phyloP scores from a whole-genome alignment of 1,140 invertebrate species.

The Caenorhabditis remanei region DNA sequence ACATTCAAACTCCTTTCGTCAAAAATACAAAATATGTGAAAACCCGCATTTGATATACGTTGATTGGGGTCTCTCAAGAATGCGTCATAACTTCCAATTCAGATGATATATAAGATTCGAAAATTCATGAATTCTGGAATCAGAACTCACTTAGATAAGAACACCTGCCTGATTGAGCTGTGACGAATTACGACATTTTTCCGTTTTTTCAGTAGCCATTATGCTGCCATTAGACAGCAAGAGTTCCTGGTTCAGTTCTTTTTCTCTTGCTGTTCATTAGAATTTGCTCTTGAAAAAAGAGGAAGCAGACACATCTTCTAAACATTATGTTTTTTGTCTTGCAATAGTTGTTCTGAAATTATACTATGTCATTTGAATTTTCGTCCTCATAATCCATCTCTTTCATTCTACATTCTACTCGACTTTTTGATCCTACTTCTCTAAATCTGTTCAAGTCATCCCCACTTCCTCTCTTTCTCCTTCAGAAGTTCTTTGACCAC shows the following conservation, averaged over 20 bases:
- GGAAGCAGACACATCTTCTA: too few species aligned
- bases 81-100: not conserved
- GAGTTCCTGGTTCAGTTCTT: constrained; percentile 11
- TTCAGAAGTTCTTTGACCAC: constrained; percentile 13
- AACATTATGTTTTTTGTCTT: too few species aligned
- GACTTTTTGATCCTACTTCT: too few species aligned
- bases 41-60: not conserved
- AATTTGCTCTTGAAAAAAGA: not conserved
- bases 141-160: not conserved
- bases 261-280: not conserved
- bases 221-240: not conserved
- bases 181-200: not conserved
- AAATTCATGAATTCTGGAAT: not conserved
- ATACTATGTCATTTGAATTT: too few species aligned
- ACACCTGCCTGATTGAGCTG: constrained; percentile 8
- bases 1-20: not conserved
- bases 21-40: not conserved
- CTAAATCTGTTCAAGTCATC: too few species aligned
- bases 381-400: too few species aligned
- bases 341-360: too few species aligned
- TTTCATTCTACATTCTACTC: too few species aligned
- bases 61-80: not conserved
- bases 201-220: not conserved
- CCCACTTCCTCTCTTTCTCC: too few species aligned
- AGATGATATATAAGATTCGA: not conserved